Percentiles rank a stretch among this genome's conserved stretches.
Conservation (phyloP, 2,888 invertebrate species). For the Dryomyza anilis region DNA sequence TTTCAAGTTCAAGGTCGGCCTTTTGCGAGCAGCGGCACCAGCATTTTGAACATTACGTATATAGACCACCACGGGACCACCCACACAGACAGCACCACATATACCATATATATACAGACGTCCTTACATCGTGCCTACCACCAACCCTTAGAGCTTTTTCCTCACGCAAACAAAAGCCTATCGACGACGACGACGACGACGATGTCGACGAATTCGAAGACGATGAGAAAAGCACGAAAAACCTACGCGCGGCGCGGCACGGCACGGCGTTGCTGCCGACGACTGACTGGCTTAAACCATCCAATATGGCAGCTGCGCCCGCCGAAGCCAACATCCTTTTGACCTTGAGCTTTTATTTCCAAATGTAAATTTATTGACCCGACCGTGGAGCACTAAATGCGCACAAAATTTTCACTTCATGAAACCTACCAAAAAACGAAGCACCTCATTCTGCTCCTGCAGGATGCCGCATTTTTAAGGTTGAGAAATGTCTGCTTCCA, state of each 20-base stretch:
- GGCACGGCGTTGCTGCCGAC: conserved; percentile 5
- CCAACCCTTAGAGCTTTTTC: conserved; percentile 11
- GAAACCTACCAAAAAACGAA: not conserved
- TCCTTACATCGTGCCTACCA: not conserved
- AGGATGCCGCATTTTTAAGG: not conserved
- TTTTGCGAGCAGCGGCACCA: not conserved
- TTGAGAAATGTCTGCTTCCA: conserved; percentile 29
- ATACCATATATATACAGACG: not conserved
- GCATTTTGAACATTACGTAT: not conserved
- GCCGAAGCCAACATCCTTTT: conserved; percentile 60
- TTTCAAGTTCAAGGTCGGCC: conserved; percentile 55
- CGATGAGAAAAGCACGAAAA: conserved; percentile 3
- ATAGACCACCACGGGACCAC: not conserved
- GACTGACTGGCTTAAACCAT: conserved; percentile 8
- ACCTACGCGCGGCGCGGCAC: not conserved
- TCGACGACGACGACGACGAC: not conserved
- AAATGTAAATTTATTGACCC: conserved; percentile 60
- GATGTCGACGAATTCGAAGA: not conserved
- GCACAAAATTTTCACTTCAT: conserved; percentile 28
- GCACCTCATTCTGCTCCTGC: not conserved
- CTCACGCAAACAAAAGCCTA: conserved; percentile 6
- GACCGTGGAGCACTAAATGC: conserved; percentile 32
- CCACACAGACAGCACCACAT: not conserved
- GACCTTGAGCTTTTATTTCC: conserved; percentile 59
- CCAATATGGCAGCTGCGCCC: conserved; percentile 27